phyloP scores from a whole-genome alignment of 2,113 vertebrate species.

The Daboia siamensis region DNA sequence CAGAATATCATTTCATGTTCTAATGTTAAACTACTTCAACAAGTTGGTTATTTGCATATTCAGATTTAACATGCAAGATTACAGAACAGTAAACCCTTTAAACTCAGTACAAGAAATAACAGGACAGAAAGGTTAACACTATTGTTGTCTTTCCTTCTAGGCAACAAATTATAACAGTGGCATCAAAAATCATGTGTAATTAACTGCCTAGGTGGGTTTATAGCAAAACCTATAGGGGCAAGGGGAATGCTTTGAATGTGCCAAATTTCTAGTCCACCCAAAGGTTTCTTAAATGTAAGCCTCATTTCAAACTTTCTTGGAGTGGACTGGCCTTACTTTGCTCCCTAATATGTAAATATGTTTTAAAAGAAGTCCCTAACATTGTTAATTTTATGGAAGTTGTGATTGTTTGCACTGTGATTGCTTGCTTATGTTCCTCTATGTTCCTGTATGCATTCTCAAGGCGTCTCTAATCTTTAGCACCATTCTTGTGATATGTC shows the following conservation, averaged over 20 bases:
- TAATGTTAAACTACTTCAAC: neutral
- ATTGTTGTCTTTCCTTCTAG: neutral
- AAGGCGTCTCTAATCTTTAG: conserved; percentile 27
- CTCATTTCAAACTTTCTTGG: neutral
- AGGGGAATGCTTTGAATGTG: neutral
- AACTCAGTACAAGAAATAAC: neutral
- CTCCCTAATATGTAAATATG: neutral
- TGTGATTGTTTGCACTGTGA: neutral
- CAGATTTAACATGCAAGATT: neutral
- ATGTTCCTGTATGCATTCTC: neutral
- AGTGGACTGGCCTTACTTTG: neutral
- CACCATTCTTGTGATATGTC: conserved; percentile 31
- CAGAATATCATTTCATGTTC: neutral
- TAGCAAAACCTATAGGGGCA: neutral
- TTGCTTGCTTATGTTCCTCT: neutral
- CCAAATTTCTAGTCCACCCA: neutral
- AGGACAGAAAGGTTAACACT: neutral
- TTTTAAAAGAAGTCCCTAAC: neutral
- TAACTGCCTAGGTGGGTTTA: neutral
- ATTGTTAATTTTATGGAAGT: neutral
- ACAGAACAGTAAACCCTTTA: neutral
- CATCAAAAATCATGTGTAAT: neutral
- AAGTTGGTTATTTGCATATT: neutral
- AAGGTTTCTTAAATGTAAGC: neutral
- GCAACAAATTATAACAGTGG: neutral